Evolutionary conservation across 1,140 invertebrate genomes (phyloP), one percentile per base, ranked within the genome.

Genomic region (Caenorhabditis briggsae): DNA sequence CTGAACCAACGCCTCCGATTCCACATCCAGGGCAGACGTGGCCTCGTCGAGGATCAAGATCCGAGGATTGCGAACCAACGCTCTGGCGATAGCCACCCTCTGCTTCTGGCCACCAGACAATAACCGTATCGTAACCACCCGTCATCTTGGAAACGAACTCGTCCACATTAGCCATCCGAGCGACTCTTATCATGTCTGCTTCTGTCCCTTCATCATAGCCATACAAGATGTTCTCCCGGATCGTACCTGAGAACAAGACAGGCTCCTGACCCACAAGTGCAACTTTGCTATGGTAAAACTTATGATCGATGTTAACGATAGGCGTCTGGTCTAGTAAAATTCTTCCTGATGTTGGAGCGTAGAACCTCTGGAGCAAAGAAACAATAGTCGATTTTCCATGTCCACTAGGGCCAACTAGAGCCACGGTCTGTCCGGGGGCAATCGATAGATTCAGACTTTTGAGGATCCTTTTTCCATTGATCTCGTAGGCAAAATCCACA

Each of bases 361-460:
- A 93, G 88, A 93, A 93, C n/a, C 93, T 88, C 88, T 92, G 92
- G 48, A 93, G 41, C 18, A 93, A 90, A 83, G 93, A 91, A 16
- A 93, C 90, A 48, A 91, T 90, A 41, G 93, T 93, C 65, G 91
- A 92, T 82, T 93, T 93, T 43, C 93, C 93, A 91, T 93, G 91
- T 25, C 93, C 93, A 88, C 91, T 92, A 25, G 82, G 83, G 87
- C 94, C 94, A 90, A 96, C 97, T 2, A 98, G 93, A 1, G 96
- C 96, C 5, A 97, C 94, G 0, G 95, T 97, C 92, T 97, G 94
- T 1, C 96, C 96, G 89, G 92, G 90, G 7, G 94, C 88, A 61
- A 94, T 90, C 94, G 11, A 96, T 92, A 88, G 96, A 95, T 93
- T 92, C 84, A 33, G 91, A 14, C 56, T 56, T 41, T 86, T 83